These are phyloP conservation scores for Myotis daubentonii DNA, from an alignment of 2,797 vertebrate species.

Conservation along the genomic window DNA sequence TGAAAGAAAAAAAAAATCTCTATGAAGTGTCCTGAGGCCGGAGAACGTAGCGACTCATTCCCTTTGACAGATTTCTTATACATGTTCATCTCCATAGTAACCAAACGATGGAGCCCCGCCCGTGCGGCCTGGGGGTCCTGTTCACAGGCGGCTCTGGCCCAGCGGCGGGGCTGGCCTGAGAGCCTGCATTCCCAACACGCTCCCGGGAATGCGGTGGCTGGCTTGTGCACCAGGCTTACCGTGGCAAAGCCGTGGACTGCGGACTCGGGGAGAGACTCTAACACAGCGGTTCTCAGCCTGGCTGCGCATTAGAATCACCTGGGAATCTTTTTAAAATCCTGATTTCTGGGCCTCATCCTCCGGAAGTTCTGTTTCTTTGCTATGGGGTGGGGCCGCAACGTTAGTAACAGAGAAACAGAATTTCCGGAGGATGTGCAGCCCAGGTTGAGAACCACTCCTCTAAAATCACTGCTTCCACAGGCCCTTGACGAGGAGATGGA, in stretches of 20 bases:
- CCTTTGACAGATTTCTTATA: constrained; percentile 51
- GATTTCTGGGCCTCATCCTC: too few species aligned
- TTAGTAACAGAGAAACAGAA: too few species aligned
- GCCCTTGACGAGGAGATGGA: background rate
- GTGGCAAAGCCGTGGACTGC: rapidly evolving
- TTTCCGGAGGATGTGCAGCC: too few species aligned
- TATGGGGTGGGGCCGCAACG: too few species aligned
- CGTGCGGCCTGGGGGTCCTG: constrained; percentile 10
- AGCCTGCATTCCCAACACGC: constrained; percentile 22
- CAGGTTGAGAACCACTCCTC: too few species aligned
- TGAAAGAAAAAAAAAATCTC: constrained; percentile 49
- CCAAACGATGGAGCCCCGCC: background rate
- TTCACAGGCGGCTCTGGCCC: constrained; percentile 53
- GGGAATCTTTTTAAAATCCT: too few species aligned
- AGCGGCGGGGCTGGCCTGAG: background rate
- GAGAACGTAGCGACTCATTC: constrained; percentile 21
- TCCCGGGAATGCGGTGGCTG: background rate
- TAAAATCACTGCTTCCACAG: background rate
- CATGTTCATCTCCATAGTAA: constrained; percentile 52
- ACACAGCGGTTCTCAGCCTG: too few species aligned
- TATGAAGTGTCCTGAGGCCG: background rate
- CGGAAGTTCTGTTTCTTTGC: too few species aligned
- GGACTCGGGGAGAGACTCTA: background rate
- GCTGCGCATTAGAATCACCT: too few species aligned
- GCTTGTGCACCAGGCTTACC: background rate